Evolutionary conservation across 2,113 vertebrate genomes (phyloP).

Genomic region (Corvus cornix): DNA sequence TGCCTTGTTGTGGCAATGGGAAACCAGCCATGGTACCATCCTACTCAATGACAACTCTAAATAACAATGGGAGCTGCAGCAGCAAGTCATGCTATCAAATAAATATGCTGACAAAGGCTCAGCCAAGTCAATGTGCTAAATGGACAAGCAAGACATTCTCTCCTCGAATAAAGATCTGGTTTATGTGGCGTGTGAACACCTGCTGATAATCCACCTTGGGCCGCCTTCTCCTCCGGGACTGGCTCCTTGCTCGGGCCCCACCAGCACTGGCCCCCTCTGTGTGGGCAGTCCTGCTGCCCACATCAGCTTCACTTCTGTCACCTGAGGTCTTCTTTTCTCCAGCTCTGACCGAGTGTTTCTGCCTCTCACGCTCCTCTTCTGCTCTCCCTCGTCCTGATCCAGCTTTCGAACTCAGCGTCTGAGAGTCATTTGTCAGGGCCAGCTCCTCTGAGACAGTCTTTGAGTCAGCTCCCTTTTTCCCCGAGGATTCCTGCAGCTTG

Average conservation of each 20-base stretch:
- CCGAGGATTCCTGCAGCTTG: conserved; percentile 81
- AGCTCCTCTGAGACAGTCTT: conserved; percentile 61
- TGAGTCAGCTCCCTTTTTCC: conserved; percentile 69
- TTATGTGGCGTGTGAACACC: conserved; percentile 90
- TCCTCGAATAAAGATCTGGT: conserved; percentile 95
- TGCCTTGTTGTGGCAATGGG: not conserved
- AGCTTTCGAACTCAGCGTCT: conserved; percentile 48
- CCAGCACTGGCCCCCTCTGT: conserved; percentile 58
- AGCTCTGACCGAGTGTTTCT: conserved; percentile 40
- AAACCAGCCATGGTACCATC: not conserved
- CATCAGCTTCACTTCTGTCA: conserved; percentile 67
- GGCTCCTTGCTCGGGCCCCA: conserved; percentile 58
- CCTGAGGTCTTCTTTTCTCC: conserved; percentile 55
- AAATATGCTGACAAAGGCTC: conserved; percentile 14
- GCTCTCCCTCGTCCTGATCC: conserved; percentile 62
- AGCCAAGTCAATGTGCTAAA: conserved; percentile 75
- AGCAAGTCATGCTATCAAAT: conserved; percentile 65
- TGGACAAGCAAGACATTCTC: conserved; percentile 94
- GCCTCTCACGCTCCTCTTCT: conserved; percentile 19
- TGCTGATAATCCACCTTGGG: conserved; percentile 86
- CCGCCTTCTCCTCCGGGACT: conserved; percentile 64
- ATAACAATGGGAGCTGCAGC: conserved; percentile 36
- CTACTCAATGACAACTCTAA: conserved; percentile 22
- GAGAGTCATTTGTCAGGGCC: conserved; percentile 67
- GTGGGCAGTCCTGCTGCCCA: conserved; percentile 67